Conservation (phyloP, 2,113 vertebrate genomes). For the Verasper variegatus region DNA sequence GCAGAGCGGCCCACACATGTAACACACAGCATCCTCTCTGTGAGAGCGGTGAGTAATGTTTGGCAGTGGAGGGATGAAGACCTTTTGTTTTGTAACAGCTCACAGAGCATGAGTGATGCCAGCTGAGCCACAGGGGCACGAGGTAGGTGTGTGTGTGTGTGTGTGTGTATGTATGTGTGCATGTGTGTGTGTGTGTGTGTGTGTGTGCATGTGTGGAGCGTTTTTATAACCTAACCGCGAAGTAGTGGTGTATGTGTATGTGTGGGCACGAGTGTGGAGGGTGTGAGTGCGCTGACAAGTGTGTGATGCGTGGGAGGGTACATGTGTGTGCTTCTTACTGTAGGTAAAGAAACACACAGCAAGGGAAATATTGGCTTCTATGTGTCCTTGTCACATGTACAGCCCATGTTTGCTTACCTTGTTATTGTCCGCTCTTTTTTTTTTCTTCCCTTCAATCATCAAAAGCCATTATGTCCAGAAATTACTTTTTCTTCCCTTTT, state of each 20-base stretch:
- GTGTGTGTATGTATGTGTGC: conserved; percentile 6
- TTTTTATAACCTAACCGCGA: conserved; percentile 47
- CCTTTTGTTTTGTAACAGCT: conserved; percentile 72
- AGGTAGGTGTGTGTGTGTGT: conserved; percentile 47
- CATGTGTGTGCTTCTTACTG: conserved; percentile 36
- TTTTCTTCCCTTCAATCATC: conserved; percentile 21
- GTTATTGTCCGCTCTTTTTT: background rate
- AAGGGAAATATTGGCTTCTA: conserved; percentile 33
- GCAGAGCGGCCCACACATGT: conserved; percentile 25
- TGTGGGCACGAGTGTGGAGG: conserved; percentile 67
- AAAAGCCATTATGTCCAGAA: conserved; percentile 40
- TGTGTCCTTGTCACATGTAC: conserved; percentile 60
- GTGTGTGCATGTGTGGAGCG: conserved; percentile 13
- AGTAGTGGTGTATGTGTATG: conserved; percentile 53
- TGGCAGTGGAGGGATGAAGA: conserved; percentile 52
- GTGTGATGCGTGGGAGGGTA: conserved; percentile 61
- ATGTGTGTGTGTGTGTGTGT: too few relatives aligned
- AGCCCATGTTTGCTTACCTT: conserved; percentile 39
- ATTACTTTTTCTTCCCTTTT: conserved; percentile 34
- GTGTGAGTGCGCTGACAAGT: conserved; percentile 64
- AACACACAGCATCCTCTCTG: conserved; percentile 50
- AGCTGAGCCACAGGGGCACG: conserved; percentile 53
- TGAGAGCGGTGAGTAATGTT: conserved; percentile 57
- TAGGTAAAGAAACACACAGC: background rate
- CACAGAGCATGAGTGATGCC: conserved; percentile 60